Conservation (phyloP, 2,797 vertebrate species). For the Octomys mimax region DNA sequence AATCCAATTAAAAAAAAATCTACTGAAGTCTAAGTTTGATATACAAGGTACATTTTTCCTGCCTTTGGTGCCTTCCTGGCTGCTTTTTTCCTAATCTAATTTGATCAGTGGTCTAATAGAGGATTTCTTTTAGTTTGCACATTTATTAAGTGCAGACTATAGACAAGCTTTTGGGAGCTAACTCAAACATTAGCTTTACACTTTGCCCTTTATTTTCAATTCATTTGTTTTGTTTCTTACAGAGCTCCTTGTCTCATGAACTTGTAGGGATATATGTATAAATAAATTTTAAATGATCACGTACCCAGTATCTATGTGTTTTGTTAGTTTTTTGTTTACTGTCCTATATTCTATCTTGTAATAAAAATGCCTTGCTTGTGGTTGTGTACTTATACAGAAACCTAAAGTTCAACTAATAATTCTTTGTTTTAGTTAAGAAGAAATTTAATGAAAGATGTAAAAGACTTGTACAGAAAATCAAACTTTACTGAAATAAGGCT, state of each 20-base stretch:
- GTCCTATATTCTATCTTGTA: neutral
- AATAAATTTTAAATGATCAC: neutral
- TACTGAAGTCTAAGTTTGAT: neutral
- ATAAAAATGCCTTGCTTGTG: neutral
- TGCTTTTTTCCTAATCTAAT: neutral
- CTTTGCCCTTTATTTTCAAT: neutral
- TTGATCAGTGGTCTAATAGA: neutral
- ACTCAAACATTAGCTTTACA: neutral
- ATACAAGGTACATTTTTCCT: neutral
- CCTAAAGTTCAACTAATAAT: neutral
- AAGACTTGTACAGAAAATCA: no score
- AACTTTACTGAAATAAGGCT: no score
- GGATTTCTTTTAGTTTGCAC: neutral
- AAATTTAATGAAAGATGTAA: no score
- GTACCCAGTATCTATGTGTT: neutral
- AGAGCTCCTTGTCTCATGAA: neutral
- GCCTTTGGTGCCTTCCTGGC: neutral
- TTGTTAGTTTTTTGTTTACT: neutral
- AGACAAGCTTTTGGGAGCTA: neutral
- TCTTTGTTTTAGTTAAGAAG: no score
- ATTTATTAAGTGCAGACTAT: neutral
- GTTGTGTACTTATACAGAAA: neutral
- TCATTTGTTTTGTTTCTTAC: neutral
- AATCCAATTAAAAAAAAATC: neutral
- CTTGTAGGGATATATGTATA: neutral